Evolutionary conservation across 2,888 invertebrate genomes (phyloP).

Genomic region (Agrochola circellaris): DNA sequence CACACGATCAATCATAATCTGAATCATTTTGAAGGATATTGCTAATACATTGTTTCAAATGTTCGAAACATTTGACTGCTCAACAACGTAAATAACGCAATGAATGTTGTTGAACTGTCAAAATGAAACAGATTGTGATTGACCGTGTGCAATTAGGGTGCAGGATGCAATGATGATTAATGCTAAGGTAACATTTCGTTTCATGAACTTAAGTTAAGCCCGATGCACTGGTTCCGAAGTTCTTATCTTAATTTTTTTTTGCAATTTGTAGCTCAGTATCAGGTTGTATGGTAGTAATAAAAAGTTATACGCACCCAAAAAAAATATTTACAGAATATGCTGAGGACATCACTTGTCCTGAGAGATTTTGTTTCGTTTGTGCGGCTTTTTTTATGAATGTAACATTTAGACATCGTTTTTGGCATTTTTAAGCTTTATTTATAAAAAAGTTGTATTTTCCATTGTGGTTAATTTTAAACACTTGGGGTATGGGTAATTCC

Average conservation of each 20-base stretch:
- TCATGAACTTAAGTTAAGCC: constrained; percentile 9
- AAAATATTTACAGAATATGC: neutral
- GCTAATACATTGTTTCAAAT: no score
- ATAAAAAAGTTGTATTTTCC: neutral
- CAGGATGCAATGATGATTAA: constrained; percentile 10
- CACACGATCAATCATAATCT: no score
- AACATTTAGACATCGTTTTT: neutral
- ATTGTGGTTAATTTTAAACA: no score
- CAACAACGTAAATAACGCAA: no score
- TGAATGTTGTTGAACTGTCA: no score
- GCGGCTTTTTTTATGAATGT: neutral
- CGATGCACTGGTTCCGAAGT: neutral
- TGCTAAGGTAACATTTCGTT: constrained; percentile 20
- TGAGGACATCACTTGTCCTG: neutral
- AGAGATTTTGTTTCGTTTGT: neutral
- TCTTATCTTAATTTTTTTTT: neutral
- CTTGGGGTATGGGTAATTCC: no score
- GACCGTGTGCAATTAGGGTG: no score
- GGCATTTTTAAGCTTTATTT: neutral
- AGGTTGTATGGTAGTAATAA: neutral
- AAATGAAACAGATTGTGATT: no score
- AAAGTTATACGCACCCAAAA: no score
- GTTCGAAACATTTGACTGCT: no score
- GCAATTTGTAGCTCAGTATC: neutral
- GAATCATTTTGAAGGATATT: no score